These are phyloP conservation scores for Pseudopleuronectes americanus DNA, from an alignment of 2,797 vertebrate genomes.

Conservation along the genomic window DNA sequence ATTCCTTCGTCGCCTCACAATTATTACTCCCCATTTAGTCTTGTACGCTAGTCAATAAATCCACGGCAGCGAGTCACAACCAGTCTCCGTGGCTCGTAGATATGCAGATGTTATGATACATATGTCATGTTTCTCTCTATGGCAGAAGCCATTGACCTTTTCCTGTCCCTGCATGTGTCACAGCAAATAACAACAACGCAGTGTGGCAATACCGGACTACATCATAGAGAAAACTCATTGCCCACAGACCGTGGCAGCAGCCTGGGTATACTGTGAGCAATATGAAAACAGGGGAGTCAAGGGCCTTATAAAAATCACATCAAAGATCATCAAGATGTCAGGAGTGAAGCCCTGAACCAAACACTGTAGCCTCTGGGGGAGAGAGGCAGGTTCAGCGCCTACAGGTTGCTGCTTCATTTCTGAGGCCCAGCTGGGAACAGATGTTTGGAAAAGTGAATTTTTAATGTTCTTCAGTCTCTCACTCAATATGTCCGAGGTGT, in stretches of 20 bases:
- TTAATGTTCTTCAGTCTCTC: background rate
- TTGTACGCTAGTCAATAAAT: constrained; percentile 62
- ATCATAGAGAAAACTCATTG: constrained; percentile 27
- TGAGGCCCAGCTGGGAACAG: background rate
- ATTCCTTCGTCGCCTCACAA: constrained; percentile 63
- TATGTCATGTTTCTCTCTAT: constrained; percentile 51
- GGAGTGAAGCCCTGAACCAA: constrained; percentile 6
- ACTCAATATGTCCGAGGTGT: background rate
- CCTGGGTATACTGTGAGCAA: constrained; percentile 25
- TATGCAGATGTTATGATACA: constrained; percentile 70
- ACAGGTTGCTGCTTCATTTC: constrained; percentile 17
- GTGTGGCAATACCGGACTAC: constrained; percentile 16
- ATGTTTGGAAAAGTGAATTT: constrained; percentile 3
- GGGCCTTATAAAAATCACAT: constrained; percentile 41
- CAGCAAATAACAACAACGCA: constrained; percentile 68
- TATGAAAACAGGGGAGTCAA: constrained; percentile 32
- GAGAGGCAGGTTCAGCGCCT: background rate
- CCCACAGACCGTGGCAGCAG: constrained; percentile 4
- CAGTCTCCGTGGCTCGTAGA: constrained; percentile 50
- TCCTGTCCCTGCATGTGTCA: constrained; percentile 56
- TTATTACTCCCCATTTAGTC: constrained; percentile 68
- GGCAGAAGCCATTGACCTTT: constrained; percentile 71
- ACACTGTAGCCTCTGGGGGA: background rate
- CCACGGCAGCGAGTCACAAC: constrained; percentile 42
- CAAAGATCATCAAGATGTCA: constrained; percentile 24